These are phyloP conservation scores for Zaprionus vittiger DNA, from an alignment of 1,140 invertebrate species.

Conservation along the genomic window DNA sequence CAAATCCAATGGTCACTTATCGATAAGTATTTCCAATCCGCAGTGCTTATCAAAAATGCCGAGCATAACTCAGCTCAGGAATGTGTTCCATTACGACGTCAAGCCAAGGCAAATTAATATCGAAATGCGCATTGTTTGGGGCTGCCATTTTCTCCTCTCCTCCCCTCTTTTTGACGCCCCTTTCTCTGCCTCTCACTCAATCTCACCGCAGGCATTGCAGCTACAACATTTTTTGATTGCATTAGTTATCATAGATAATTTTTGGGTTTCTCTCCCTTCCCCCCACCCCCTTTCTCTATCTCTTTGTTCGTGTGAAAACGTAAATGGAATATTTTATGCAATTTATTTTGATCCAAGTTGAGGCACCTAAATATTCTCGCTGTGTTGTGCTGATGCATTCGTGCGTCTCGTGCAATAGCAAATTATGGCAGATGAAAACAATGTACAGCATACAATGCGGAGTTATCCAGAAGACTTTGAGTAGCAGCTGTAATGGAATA, in stretches of 20 bases:
- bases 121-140: constrained; percentile 63
- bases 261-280: constrained; percentile 20
- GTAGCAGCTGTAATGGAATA: constrained; percentile 13
- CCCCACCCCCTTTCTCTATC: not conserved
- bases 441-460: constrained; percentile 1
- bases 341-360: constrained; percentile 75
- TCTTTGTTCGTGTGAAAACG: constrained; percentile 46
- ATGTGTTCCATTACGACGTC: constrained; percentile 6
- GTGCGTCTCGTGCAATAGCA: constrained; percentile 65
- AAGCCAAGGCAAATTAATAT: constrained; percentile 57
- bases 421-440: constrained; percentile 47
- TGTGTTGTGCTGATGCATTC: constrained; percentile 59
- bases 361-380: constrained; percentile 64
- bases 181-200: not conserved
- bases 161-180: not conserved
- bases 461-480: constrained; percentile 12
- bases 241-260: constrained; percentile 67
- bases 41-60: constrained; percentile 73
- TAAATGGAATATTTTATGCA: constrained; percentile 83
- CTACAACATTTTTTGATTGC: constrained; percentile 73
- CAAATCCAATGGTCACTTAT: constrained; percentile 25
- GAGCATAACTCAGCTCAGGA: constrained; percentile 54
- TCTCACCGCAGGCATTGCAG: constrained; percentile 61
- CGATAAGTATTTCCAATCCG: constrained; percentile 40
- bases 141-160: not conserved